Conservation (phyloP, 2,797 vertebrate genomes). For the Erethizon dorsatum region DNA sequence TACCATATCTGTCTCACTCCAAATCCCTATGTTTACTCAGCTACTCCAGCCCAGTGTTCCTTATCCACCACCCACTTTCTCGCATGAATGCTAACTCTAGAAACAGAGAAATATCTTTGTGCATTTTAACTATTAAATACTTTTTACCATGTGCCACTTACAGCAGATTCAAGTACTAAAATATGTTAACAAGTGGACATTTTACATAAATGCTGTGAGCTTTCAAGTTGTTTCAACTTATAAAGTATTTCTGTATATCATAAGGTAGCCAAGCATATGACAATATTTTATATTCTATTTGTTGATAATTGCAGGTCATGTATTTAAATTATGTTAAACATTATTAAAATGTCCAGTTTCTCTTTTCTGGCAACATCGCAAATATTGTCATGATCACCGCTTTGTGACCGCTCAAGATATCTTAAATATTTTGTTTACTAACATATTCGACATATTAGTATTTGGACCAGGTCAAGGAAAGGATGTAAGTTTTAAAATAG, state of each 20-base stretch:
- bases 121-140: background rate
- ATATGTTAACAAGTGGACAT: background rate
- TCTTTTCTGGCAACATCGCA: background rate
- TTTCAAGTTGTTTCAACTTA: background rate
- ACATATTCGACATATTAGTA: background rate
- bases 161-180: background rate
- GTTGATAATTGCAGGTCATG: background rate
- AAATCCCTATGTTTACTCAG: background rate
- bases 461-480: background rate
- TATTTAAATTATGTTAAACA: background rate
- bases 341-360: background rate
- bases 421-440: constrained; percentile 43
- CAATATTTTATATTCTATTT: constrained; percentile 2
- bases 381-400: background rate
- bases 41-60: background rate
- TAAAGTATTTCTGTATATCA: background rate
- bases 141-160: background rate
- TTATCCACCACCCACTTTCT: background rate
- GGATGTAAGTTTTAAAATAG: constrained; percentile 51
- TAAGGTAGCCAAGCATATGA: background rate
- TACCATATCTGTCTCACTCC: background rate
- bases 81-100: background rate
- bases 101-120: constrained; percentile 18
- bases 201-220: background rate
- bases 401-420: constrained; percentile 12